Evolutionary conservation across 2,888 invertebrate species (phyloP), one percentile per base, ranked within the genome.

Genomic region (Eledona agricola): DNA sequence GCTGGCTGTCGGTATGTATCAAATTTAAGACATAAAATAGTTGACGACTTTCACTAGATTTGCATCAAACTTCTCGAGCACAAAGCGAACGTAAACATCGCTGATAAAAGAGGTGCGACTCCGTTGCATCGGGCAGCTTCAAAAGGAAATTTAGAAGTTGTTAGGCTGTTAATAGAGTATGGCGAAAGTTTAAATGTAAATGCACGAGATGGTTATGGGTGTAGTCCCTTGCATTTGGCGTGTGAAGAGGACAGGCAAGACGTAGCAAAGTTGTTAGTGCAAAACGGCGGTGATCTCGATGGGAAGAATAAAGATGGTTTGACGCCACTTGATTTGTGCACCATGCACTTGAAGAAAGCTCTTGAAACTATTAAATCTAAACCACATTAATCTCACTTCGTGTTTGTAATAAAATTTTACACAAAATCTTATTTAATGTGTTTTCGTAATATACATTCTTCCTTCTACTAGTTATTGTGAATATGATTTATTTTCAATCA

Each of bases 91-190:
- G 76, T 87, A 0, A 89, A 90, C 70, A 82, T 86, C 28, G 67
- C 73, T 9, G 90, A 91, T 73, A 77, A 82, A 34, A 76, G 86
- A 52, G 84, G 84, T 35, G 88, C 88, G 0, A 88, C 89, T 19
- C 88, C 91, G 4, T 77, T 91, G 13, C 93, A 93, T 69, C 81
- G 93, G 61, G 89, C 90, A 9, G 88, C 90, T 2, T 89, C 90
- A 3, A 86, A 86, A 69, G 91, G 91, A 12, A 85, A 87, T 65
- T 77, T 79, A 22, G 79, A 81, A 26, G 81, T 90, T 58, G 83
- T 90, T 0, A 83, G 86, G 64, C 71, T 89, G 3, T 77, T 93
- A 3, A 66, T 92, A 17, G 77, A 81, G 29, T 74, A 78, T 57
- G 79, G 81, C 47, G 76, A 80, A 16, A 72, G 79, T 6, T 59